A percentile compares a stretch with the other conserved stretches of the same genome.
phyloP scores from a whole-genome alignment of 2,113 vertebrate species.

The Hiodon alosoides region DNA sequence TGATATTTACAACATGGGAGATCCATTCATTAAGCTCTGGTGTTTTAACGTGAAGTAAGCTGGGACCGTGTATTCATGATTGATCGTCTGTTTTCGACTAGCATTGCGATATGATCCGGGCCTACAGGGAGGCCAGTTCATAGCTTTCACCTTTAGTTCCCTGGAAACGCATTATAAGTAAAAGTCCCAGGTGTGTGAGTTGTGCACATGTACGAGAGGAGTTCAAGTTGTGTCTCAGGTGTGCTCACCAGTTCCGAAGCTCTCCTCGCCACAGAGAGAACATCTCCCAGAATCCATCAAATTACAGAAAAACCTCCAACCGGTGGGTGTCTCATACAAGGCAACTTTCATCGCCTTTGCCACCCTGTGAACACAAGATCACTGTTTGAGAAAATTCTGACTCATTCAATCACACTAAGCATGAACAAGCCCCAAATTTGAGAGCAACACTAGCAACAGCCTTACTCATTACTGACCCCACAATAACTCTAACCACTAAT shows the following conservation, averaged over 20 bases:
- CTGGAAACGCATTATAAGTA: neutral
- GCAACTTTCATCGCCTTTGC: slow-evolving; percentile 92
- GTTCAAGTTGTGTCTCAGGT: neutral
- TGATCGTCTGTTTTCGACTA: neutral
- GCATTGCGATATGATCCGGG: slow-evolving; percentile 1
- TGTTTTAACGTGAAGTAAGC: slow-evolving; percentile 28
- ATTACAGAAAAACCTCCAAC: slow-evolving; percentile 96
- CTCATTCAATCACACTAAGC: neutral
- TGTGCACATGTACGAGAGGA: neutral
- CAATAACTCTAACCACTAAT: neutral
- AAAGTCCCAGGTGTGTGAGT: slow-evolving; percentile 2
- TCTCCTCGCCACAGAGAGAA: slow-evolving; percentile 95
- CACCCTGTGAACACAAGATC: slow-evolving; percentile 69
- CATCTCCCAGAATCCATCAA: slow-evolving; percentile 96
- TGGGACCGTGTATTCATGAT: slow-evolving; percentile 12
- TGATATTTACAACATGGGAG: slow-evolving; percentile 68
- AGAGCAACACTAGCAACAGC: neutral
- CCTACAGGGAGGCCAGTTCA: neutral
- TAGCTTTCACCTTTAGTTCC: neutral
- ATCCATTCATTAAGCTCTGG: slow-evolving; percentile 40
- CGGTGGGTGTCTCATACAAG: slow-evolving; percentile 91
- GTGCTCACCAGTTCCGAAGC: slow-evolving; percentile 88
- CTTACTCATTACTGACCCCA: neutral
- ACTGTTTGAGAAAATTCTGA: neutral
- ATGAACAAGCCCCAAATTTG: neutral